phyloP scores from a whole-genome alignment of 2,888 invertebrate species.

The Ephialtes manifestator region DNA sequence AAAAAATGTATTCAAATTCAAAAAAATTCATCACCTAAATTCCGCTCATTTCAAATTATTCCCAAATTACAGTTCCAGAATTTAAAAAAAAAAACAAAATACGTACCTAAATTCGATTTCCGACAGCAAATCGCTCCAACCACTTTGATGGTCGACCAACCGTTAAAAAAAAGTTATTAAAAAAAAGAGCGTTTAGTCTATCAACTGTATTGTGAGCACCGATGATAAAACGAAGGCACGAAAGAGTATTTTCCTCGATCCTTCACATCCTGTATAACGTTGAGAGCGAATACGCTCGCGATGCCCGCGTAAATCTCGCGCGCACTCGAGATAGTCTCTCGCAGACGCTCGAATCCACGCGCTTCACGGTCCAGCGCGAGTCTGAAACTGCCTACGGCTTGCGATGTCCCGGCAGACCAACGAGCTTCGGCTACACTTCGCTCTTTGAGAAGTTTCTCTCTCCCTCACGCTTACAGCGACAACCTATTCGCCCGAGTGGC shows the following conservation, averaged over 20 bases:
- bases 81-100: neutral
- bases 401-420: conserved; percentile 62
- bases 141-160: neutral
- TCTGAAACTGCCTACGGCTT: conserved; percentile 81
- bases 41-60: too few species aligned
- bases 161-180: neutral
- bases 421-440: conserved; percentile 47
- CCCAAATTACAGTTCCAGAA: neutral
- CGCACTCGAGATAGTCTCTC: conserved; percentile 64
- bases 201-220: conserved; percentile 20
- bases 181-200: conserved; percentile 9
- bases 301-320: conserved; percentile 41
- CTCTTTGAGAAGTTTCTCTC: conserved; percentile 49
- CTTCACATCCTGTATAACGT: conserved; percentile 60
- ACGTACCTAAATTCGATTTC: conserved; percentile 52
- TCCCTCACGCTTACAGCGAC: conserved; percentile 36
- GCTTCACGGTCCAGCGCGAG: conserved; percentile 83
- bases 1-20: neutral
- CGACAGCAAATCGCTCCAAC: conserved; percentile 1
- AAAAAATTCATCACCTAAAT: too few species aligned
- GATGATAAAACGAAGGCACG: conserved; percentile 23
- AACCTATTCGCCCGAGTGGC: conserved; percentile 25
- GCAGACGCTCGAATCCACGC: conserved; percentile 73
- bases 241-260: conserved; percentile 31
- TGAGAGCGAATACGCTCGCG: conserved; percentile 24